A percentile compares a stretch with the other conserved stretches of the same genome.
phyloP scores from a whole-genome alignment of 2,797 vertebrate genomes.

The Xyrichtys novacula region DNA sequence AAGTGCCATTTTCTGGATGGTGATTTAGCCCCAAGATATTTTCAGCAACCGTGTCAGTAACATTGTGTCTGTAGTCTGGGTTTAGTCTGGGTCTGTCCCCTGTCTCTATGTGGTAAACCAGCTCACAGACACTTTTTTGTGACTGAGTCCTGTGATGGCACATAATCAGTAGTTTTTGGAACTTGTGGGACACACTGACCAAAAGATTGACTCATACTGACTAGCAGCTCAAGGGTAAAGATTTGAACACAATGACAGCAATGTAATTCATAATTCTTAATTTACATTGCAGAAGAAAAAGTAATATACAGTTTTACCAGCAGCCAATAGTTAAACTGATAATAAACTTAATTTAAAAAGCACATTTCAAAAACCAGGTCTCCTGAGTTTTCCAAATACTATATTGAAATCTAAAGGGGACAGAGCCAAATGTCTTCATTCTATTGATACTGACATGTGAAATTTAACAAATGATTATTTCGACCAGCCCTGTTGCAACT shows the following conservation, averaged over 20 bases:
- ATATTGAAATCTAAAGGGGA: no score
- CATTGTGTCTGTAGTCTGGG: neutral
- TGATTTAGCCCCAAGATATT: neutral
- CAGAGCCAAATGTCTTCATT: neutral
- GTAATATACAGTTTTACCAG: no score
- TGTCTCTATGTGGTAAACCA: neutral
- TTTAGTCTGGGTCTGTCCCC: neutral
- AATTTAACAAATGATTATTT: constrained; percentile 4
- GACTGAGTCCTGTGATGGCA: neutral
- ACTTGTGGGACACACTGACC: neutral
- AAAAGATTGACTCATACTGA: neutral
- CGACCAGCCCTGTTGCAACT: constrained; percentile 2
- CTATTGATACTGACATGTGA: neutral
- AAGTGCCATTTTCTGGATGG: neutral
- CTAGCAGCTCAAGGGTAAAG: neutral
- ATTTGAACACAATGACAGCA: neutral
- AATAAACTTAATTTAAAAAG: no score
- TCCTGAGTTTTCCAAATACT: no score
- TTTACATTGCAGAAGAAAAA: no score
- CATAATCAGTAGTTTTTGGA: constrained; percentile 3
- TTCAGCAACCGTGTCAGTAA: constrained; percentile 6
- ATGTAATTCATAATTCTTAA: neutral
- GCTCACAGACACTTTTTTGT: neutral
- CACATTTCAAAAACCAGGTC: no score
- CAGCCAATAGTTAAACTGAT: no score